phyloP scores from a whole-genome alignment of 2,888 invertebrate species.

The Sarcophaga caerulescens region DNA sequence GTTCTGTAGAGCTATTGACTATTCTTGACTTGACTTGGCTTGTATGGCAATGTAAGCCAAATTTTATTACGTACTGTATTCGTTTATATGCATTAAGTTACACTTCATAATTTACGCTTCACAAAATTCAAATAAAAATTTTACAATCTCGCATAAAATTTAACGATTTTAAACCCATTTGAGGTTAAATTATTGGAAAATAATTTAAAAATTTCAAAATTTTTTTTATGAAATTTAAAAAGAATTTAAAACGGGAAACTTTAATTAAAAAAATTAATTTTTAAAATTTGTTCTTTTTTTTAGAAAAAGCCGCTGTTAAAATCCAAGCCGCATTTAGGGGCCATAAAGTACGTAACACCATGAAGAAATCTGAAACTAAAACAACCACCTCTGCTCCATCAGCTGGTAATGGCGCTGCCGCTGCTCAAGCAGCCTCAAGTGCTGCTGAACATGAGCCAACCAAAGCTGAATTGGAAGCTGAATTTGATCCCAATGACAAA shows the following conservation, averaged over 20 bases:
- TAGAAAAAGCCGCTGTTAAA: slow-evolving; percentile 88
- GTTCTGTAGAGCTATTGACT: too few species aligned
- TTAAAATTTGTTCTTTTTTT: slow-evolving; percentile 19
- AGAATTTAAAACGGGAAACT: not conserved
- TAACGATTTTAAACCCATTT: too few species aligned
- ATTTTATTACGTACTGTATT: too few species aligned
- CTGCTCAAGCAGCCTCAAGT: slow-evolving; percentile 71
- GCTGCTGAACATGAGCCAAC: slow-evolving; percentile 82
- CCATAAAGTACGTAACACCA: slow-evolving; percentile 89
- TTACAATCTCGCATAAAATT: too few species aligned
- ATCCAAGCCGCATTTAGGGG: slow-evolving; percentile 95
- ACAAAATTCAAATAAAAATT: too few species aligned
- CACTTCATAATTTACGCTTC: too few species aligned
- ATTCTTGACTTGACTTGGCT: too few species aligned
- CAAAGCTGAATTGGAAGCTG: slow-evolving; percentile 88
- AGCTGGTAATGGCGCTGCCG: slow-evolving; percentile 44
- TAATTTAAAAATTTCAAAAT: not conserved
- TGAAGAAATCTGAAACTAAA: slow-evolving; percentile 85
- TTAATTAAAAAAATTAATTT: not conserved
- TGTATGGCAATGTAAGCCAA: too few species aligned
- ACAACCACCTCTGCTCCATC: slow-evolving; percentile 72
- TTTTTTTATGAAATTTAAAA: not conserved
- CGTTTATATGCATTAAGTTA: too few species aligned
- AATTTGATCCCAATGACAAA: slow-evolving; percentile 90
- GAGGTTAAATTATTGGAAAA: too few species aligned